Percentiles rank a stretch among this genome's conserved stretches.
Evolutionary conservation across 2,113 vertebrate species (phyloP).

Genomic region (Macquaria ambigua): DNA sequence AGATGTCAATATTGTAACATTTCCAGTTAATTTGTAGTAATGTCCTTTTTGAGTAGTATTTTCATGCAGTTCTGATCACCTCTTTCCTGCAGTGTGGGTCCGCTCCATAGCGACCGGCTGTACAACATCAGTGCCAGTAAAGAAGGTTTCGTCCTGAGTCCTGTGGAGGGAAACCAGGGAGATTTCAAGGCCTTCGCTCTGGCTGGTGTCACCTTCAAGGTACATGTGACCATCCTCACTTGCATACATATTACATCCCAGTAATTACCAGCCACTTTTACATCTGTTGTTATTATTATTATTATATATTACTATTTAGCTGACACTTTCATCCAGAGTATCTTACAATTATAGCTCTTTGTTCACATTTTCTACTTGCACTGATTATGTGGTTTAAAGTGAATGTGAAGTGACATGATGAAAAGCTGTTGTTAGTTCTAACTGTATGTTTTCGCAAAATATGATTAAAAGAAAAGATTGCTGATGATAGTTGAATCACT

Average conservation of each 20-base stretch:
- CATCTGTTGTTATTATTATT: neutral
- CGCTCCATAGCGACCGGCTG: slow-evolving; percentile 94
- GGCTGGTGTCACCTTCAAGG: slow-evolving; percentile 96
- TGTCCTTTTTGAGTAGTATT: neutral
- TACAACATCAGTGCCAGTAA: slow-evolving; percentile 93
- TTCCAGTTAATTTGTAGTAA: neutral
- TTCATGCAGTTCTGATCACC: neutral
- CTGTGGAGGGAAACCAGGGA: slow-evolving; percentile 90
- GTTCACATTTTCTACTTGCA: neutral
- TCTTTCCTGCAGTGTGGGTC: slow-evolving; percentile 88
- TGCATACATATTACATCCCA: neutral
- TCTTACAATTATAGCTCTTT: neutral
- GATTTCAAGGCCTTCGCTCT: slow-evolving; percentile 98
- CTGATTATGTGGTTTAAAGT: slow-evolving; percentile 24
- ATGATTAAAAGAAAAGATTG: slow-evolving; percentile 36
- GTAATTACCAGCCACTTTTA: neutral
- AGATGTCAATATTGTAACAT: neutral
- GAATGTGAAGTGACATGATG: slow-evolving; percentile 23
- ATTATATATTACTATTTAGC: neutral
- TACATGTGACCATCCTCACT: slow-evolving; percentile 68
- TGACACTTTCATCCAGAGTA: neutral
- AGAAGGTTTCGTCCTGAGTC: slow-evolving; percentile 95
- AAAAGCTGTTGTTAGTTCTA: neutral
- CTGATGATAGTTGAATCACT: neutral
- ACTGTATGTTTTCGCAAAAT: slow-evolving; percentile 30